Evolutionary conservation across 23 tunicate genomes (phyloP), one percentile per base, ranked within the genome.

Genomic region (Aplidium turbinatum): DNA sequence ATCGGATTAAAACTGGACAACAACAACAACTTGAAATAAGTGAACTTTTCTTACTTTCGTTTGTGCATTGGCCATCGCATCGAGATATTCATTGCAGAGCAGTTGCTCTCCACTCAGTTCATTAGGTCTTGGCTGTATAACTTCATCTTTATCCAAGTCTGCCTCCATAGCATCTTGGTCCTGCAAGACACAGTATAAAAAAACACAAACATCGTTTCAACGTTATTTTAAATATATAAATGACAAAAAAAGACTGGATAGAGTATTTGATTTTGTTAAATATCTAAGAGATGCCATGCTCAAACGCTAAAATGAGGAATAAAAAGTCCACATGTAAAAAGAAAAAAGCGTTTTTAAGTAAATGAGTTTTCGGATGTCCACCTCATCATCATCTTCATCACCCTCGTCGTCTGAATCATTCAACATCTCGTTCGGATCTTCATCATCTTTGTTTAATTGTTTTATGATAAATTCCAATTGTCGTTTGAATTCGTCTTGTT

Each of bases 121-220:
- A 19, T 71, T 73, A 6, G 97, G 85, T 0, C 77, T 63, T 0
- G 89, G 75, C 40, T 73, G 83, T 27, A 84, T 63, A 1, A 79
- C 40, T 75, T 91, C 97, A 74, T 91, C 91, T 35, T 91, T 91
- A 55, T 91, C 97, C 47, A 91, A 51, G 51, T 91, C 97, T 2
- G 91, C 87, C 38, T 91, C 97, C 97, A 91, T 84, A 7, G 97
- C 92, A 68, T 91, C 97, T 50, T 84, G 97, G 54, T 91, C 97
- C 97, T 91, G n/a, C n/a, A 71, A 16, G 82, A 60, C 3, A 47
- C 4, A 13, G 63, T 6, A 56, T 6, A 6, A 26, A 63, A 68
- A 42, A 16, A 42, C 16, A 36, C 22, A 68, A 22, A 68, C 22
- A 39, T 5, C 13, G 25, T 62, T n/a, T n/a, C 16, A 56, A 56